These are phyloP conservation scores for Branchinecta lindahli DNA, from an alignment of 1,140 invertebrate species.

Conservation along the genomic window DNA sequence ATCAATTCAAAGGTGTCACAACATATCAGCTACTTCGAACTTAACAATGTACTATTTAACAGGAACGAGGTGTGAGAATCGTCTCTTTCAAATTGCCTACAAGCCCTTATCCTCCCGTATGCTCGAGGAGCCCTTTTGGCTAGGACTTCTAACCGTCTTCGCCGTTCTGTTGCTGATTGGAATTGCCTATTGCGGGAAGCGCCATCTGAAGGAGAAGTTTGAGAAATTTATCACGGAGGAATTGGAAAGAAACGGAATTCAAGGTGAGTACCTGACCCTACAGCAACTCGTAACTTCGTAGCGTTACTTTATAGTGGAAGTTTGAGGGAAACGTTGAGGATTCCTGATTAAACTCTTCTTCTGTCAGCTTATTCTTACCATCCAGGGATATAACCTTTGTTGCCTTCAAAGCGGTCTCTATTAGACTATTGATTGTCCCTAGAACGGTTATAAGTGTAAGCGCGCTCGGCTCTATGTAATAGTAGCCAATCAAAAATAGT, in stretches of 20 bases:
- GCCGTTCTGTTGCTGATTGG: constrained; percentile 53
- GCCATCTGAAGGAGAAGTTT: constrained; percentile 64
- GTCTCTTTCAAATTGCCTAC: constrained; percentile 46
- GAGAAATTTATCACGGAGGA: constrained; percentile 64
- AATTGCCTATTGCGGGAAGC: constrained; percentile 57
- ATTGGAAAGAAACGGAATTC: constrained; percentile 37
- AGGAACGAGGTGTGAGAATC: constrained; percentile 41
- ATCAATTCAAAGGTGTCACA: no score
- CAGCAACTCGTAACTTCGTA: neutral
- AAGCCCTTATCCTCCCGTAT: constrained; percentile 52
- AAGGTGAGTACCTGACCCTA: constrained; percentile 3
- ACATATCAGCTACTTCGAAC: no score
- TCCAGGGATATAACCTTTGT: no score
- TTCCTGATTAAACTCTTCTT: no score
- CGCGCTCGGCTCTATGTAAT: no score
- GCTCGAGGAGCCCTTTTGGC: constrained; percentile 66
- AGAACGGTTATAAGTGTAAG: no score
- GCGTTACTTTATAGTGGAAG: neutral
- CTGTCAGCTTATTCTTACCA: no score
- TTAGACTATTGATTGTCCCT: no score
- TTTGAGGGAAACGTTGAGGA: constrained; percentile 21
- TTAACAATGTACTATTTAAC: neutral
- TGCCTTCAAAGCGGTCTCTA: no score
- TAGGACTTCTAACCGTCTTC: constrained; percentile 59
- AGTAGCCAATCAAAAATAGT: no score